Base-by-base conservation (phyloP, 1,140 invertebrate genomes). In the Leptopilina boulardi region DNA sequence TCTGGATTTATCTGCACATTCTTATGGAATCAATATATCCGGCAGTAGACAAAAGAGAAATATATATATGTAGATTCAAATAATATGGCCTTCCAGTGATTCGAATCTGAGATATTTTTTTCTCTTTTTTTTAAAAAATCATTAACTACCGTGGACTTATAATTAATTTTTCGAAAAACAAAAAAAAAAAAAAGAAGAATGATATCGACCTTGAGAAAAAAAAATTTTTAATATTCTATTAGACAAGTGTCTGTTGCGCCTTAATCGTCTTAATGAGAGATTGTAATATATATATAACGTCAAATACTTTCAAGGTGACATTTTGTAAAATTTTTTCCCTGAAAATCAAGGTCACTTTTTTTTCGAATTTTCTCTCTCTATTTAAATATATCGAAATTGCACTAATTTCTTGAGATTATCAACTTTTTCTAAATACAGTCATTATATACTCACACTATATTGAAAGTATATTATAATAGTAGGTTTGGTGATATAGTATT, bases 311-410 rank as follows among this genome's bases (percentile, higher is more conserved):
- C 59, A 66, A 66, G 59, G 59, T 66, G 23, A 59, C 10, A 13
- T 15, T 59, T 21, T 5, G 13, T 13, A 11, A 26, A 59, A 11
- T 10, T 18, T 56, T 11, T 1, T 30, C 26, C n/a, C 13, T 59
- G 56, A 66, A 66, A 30, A 66, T 66, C 23, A 66, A 30, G 59
- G 59, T n/a, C 15, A 30, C 10, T 66, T 66, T 23, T 30, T 51
- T 51, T n/a, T 18, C 26, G n/a, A 56, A 56, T 66, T 66, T 30
- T n/a, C 11, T 23, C 1, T 6, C 15, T 13, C 8, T 56, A 0
- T 56, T 21, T 59, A 26, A 59, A 26, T 26, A 59, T 23, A 23
- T 26, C 2, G 30, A 23, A 21, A 56, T 56, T 56, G 18, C 10
- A 9, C 19, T 18, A 9, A 23, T 19, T 38, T 9, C 23, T 23